These are phyloP conservation scores for Cariama cristata DNA, from an alignment of 2,113 vertebrate genomes.

Conservation along the genomic window DNA sequence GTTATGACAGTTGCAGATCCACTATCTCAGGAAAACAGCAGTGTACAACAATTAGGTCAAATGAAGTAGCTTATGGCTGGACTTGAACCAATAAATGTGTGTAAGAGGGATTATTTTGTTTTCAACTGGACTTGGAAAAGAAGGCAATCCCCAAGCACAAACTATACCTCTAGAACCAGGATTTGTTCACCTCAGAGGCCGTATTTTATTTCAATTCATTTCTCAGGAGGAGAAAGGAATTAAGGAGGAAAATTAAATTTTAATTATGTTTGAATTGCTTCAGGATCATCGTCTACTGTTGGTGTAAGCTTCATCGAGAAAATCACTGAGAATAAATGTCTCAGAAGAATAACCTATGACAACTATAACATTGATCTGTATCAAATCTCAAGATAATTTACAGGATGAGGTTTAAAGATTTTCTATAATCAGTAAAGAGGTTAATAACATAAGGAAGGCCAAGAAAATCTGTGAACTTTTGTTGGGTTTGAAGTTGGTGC, in stretches of 20 bases:
- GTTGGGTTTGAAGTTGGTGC: background rate
- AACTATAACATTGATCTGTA: background rate
- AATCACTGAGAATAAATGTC: background rate
- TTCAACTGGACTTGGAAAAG: background rate
- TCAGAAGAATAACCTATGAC: background rate
- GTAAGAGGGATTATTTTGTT: background rate
- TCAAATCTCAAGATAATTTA: background rate
- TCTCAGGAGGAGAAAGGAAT: background rate
- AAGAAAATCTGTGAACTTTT: background rate
- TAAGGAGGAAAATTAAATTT: background rate
- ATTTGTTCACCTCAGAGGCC: background rate
- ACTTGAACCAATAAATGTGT: fast-evolving
- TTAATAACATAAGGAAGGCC: background rate
- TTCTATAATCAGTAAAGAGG: background rate
- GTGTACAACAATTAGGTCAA: background rate
- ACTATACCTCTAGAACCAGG: background rate
- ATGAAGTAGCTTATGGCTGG: background rate
- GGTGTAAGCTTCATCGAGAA: background rate
- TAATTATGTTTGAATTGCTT: background rate
- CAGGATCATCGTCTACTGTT: background rate
- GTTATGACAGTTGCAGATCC: background rate
- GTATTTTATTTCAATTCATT: background rate
- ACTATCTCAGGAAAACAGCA: background rate
- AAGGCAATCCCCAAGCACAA: background rate
- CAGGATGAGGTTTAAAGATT: background rate